Percentiles rank a stretch among this genome's conserved stretches.
These are phyloP conservation scores for Heliconius eleuchia DNA, from an alignment of 1,140 invertebrate genomes.

Conservation along the genomic window DNA sequence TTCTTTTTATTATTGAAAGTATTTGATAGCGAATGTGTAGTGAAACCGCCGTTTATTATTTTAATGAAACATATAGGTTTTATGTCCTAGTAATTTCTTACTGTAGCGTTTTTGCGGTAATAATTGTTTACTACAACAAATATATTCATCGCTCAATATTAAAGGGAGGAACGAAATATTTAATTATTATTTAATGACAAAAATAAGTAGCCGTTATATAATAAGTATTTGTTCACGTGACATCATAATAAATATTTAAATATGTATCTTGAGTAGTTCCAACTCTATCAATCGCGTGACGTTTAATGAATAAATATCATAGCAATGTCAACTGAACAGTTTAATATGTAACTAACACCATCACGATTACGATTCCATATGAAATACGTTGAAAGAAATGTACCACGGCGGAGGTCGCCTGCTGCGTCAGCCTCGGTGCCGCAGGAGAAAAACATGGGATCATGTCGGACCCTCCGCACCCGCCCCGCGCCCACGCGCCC, in stretches of 20 bases:
- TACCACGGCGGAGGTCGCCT: slow-evolving; percentile 48
- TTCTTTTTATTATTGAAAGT: too few species aligned
- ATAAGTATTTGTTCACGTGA: neutral
- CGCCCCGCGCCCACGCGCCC: slow-evolving; percentile 66
- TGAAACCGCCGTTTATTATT: too few species aligned
- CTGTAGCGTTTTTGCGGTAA: neutral
- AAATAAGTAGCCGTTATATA: neutral
- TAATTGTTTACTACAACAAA: neutral
- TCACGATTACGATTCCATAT: slow-evolving; percentile 1
- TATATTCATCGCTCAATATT: neutral
- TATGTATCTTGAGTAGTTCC: neutral
- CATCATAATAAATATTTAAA: neutral
- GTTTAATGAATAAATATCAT: neutral
- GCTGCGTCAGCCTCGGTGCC: slow-evolving; percentile 52
- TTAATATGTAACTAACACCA: neutral
- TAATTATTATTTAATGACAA: neutral
- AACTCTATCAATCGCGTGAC: neutral
- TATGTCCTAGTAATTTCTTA: neutral
- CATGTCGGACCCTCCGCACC: slow-evolving; percentile 59
- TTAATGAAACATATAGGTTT: neutral
- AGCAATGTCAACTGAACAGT: neutral
- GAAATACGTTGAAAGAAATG: slow-evolving; percentile 21
- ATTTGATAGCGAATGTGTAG: too few species aligned
- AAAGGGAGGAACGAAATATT: neutral
- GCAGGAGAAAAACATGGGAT: slow-evolving; percentile 72